Base-by-base conservation (phyloP, 2,113 vertebrate species). In the Corythornis madagascariensis region DNA sequence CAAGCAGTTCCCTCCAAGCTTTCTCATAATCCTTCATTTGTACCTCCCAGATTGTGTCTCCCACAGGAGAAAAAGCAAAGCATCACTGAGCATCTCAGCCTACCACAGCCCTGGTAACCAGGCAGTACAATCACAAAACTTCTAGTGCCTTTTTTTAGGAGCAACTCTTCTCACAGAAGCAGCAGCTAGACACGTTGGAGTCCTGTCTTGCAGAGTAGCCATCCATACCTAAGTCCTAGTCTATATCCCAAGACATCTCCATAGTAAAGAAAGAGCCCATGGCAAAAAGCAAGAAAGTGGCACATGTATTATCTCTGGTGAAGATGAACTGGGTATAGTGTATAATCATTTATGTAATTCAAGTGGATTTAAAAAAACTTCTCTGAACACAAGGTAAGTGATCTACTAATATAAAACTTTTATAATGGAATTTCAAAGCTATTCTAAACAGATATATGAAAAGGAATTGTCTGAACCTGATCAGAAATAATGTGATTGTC, bases 21-120 rank as follows among this genome's bases (percentile, higher is more conserved):
- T 65, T 59, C 70, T 77, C 64, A 43, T 53, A 75, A 63, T 50
- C 38, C 25, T 45, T 70, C 52, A 31, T 31, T 66, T 74, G 13
- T 53, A 19, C 4, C 31, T 33, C 6, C 1, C 17, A 59, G 45
- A 42, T 24, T 0, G 0, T 47, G 16, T 35, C 67, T 73, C 52
- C 64, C 3, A 1, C 40, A 52, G 24, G 50, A 52, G 50, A 52
- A 52, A 26, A 52, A 67, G 69, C 26, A 78, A 84, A 57, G 45
- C 38, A 35, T 25, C 28, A 16, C 0, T 15, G 43, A 78, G 12
- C 8, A 43, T 18, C n/a, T 57, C 29, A 9, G 22, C 7, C 67
- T 38, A n/a, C 11, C 57, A 31, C 53, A 69, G 65, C 33, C 18
- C 8, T 52, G 29, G 18, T 45, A 63, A 53, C 22, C 35, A 14